phyloP scores from a whole-genome alignment of 64 coral and sea anemone genomes.

The Actinia equina region DNA sequence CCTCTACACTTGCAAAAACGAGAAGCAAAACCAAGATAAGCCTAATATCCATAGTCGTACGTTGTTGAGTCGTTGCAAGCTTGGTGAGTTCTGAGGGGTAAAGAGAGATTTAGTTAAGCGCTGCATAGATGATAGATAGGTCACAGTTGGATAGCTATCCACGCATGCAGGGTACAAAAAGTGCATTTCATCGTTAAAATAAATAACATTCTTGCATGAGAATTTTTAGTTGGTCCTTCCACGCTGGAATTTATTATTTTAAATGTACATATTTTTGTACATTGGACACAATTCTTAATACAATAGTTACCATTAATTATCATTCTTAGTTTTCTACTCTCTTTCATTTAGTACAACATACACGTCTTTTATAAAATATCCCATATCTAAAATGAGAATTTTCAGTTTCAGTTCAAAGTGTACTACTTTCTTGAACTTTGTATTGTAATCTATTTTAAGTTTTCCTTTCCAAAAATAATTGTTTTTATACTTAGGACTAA shows the following conservation, averaged over 20 bases:
- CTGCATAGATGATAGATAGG: background rate
- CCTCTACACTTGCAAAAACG: background rate
- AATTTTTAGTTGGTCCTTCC: background rate
- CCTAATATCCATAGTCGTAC: background rate
- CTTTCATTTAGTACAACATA: too few relatives aligned
- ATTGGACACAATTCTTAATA: background rate
- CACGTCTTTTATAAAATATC: too few relatives aligned
- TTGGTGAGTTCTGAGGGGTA: background rate
- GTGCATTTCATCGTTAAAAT: slow-evolving; percentile 4
- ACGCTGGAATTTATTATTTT: background rate
- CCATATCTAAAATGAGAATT: too few relatives aligned
- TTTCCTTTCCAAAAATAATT: background rate
- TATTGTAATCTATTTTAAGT: too few relatives aligned
- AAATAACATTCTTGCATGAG: background rate
- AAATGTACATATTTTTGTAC: background rate
- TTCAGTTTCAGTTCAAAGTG: too few relatives aligned
- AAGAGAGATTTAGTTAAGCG: background rate
- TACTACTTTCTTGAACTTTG: too few relatives aligned
- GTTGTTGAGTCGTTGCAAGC: background rate
- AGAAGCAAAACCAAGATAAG: background rate
- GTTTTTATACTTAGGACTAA: background rate
- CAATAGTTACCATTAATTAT: background rate
- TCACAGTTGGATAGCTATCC: background rate
- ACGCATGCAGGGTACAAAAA: background rate
- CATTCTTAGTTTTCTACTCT: too few relatives aligned